These are phyloP conservation scores for Dendrolimus pini DNA, from an alignment of 2,888 invertebrate species.

Conservation along the genomic window DNA sequence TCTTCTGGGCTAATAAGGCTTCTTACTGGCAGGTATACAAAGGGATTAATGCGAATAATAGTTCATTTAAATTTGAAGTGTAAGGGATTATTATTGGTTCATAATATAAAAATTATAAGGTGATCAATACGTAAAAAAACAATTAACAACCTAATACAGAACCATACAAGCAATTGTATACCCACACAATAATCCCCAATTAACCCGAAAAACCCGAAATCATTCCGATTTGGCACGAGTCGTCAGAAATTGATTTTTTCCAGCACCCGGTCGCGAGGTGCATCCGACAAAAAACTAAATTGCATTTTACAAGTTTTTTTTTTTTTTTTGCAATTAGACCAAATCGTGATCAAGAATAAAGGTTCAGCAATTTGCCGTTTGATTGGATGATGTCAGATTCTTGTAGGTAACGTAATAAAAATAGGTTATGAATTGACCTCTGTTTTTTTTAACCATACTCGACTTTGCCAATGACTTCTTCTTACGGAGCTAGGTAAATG, in stretches of 20 bases:
- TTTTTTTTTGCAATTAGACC: conserved; percentile 54
- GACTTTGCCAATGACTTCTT: too few relatives aligned
- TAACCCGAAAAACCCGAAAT: conserved; percentile 19
- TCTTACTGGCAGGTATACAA: too few relatives aligned
- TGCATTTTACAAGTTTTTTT: conserved; percentile 30
- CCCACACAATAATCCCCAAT: not conserved
- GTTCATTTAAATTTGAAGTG: too few relatives aligned
- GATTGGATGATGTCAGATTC: conserved; percentile 56
- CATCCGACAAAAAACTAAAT: conserved; percentile 50
- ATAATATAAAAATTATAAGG: too few relatives aligned
- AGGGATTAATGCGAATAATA: too few relatives aligned
- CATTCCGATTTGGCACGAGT: conserved; percentile 46
- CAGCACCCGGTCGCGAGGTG: conserved; percentile 24
- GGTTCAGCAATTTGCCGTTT: conserved; percentile 28
- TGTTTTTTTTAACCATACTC: not conserved
- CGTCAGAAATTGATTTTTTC: conserved; percentile 55
- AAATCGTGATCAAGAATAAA: conserved; percentile 34
- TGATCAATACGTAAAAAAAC: too few relatives aligned
- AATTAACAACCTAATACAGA: not conserved
- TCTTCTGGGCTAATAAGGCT: too few relatives aligned
- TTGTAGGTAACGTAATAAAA: conserved; percentile 10
- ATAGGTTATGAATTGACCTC: conserved; percentile 24
- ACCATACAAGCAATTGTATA: conserved; percentile 9
- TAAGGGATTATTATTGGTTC: too few relatives aligned
- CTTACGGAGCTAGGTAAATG: too few relatives aligned